phyloP scores from a whole-genome alignment of 2,113 vertebrate genomes.

The Albula goreensis region DNA sequence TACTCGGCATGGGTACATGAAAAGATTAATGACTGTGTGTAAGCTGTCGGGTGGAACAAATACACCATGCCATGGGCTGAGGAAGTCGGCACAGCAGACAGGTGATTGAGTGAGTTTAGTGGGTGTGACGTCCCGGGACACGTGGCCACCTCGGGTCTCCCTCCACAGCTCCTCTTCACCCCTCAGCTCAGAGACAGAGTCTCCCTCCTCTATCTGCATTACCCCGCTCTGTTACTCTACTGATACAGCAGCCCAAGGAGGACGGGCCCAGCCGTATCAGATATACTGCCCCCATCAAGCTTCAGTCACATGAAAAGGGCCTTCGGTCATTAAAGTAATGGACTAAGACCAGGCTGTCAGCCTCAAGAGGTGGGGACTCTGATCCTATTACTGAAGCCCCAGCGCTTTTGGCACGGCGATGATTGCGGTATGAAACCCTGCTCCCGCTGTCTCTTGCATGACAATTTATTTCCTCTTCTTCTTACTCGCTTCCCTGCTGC shows the following conservation, averaged over 20 bases:
- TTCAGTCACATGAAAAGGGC: slow-evolving; percentile 11
- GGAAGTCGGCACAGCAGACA: not conserved
- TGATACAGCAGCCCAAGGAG: not conserved
- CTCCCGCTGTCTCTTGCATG: not conserved
- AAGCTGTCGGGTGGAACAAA: not conserved
- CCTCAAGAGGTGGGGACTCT: not conserved
- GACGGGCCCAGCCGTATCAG: not conserved
- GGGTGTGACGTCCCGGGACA: not conserved
- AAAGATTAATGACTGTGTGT: not conserved
- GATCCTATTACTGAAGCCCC: slow-evolving; percentile 14
- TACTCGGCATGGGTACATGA: not conserved
- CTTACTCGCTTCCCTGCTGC: not conserved
- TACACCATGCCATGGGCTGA: not conserved
- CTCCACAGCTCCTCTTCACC: not conserved
- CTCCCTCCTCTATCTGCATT: not conserved
- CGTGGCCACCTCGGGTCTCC: not conserved
- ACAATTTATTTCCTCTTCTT: slow-evolving; percentile 17
- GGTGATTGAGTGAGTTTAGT: not conserved
- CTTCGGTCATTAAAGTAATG: slow-evolving; percentile 28
- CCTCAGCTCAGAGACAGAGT: not conserved
- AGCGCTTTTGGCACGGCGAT: not conserved
- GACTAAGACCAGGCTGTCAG: slow-evolving; percentile 29
- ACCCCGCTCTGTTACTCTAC: not conserved
- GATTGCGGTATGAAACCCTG: not conserved
- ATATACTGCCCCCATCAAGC: slow-evolving; percentile 8